These are phyloP conservation scores for Poecile montanus DNA, from an alignment of 2,797 vertebrate species.

Conservation along the genomic window DNA sequence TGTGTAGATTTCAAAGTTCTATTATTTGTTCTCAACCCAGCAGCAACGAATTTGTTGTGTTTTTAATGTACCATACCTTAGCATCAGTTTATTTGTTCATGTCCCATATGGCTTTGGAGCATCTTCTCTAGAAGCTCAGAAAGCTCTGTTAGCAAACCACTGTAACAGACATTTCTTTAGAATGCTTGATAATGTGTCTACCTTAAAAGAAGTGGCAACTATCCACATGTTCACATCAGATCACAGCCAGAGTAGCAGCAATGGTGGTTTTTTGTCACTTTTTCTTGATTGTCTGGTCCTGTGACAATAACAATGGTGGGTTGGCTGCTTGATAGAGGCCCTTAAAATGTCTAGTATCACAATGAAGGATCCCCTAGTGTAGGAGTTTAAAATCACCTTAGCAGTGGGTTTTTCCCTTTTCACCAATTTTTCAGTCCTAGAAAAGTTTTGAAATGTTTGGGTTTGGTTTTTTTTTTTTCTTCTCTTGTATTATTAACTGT, in stretches of 20 bases:
- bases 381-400: neutral
- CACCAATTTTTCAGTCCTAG: constrained; percentile 11
- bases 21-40: neutral
- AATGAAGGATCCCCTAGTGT: constrained; percentile 30
- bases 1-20: neutral
- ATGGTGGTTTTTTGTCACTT: constrained; percentile 3
- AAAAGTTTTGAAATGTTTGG: neutral
- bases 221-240: neutral
- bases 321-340: neutral
- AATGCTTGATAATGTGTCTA: neutral
- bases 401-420: constrained; percentile 18
- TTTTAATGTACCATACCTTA: neutral
- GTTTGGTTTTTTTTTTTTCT: fast-evolving
- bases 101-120: neutral
- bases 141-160: constrained; percentile 16
- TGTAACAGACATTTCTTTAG: constrained; percentile 33
- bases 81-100: neutral
- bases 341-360: neutral
- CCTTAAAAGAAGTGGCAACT: neutral
- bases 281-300: neutral
- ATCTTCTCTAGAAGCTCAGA: constrained; percentile 43
- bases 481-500: neutral
- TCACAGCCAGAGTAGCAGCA: neutral
- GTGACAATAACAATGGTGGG: neutral
- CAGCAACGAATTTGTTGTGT: neutral